Evolutionary conservation across 2,888 invertebrate species (phyloP), one percentile per base, ranked within the genome.

Genomic region (Ceraclea dissimilis): DNA sequence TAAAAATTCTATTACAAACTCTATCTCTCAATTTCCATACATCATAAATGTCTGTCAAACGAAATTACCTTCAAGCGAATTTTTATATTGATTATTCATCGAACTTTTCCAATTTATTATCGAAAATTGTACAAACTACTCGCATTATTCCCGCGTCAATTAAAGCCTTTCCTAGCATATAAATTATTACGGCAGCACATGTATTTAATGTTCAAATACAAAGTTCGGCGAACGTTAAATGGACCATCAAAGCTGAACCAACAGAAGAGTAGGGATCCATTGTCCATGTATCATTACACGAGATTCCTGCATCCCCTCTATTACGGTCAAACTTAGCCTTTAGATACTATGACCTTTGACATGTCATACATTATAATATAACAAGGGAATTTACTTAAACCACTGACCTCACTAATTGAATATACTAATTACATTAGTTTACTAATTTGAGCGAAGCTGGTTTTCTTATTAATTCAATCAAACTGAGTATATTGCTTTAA

Each of bases 241-340:
- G 49, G 49, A 20, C 46, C 46, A 46, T 46, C 46, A 49, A 26
- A 49, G 49, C 17, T 17, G 49, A 49, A 13, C 20, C 46, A 11
- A 17, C 10, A 16, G 22, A 18, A 18, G 47, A 17, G 47, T 2
- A 18, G 18, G 47, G 47, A 47, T 47, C 17, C 19, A 47, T 47
- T 47, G 47, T 17, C 51, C 51, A 39, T 51, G 19, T 51, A 34
- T 34, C 39, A 33, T 22, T 19, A 19, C n/a, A 46, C 44, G 22
- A 33, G 51, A 48, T 48, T 17, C 19, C 6, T 56, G 56, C 51
- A 47, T 56, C 51, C 56, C 39, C 46, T n/a, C n/a, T 51, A 51
- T 51, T 34, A 48, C 33, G 51, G 49, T 47, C 26, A n/a, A 52
- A 48, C 47, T 48, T 54, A 50, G 34, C 49, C 39, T 19, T 18